Evolutionary conservation across 2,888 invertebrate species (phyloP).

Genomic region (Agrilus cyanescens): DNA sequence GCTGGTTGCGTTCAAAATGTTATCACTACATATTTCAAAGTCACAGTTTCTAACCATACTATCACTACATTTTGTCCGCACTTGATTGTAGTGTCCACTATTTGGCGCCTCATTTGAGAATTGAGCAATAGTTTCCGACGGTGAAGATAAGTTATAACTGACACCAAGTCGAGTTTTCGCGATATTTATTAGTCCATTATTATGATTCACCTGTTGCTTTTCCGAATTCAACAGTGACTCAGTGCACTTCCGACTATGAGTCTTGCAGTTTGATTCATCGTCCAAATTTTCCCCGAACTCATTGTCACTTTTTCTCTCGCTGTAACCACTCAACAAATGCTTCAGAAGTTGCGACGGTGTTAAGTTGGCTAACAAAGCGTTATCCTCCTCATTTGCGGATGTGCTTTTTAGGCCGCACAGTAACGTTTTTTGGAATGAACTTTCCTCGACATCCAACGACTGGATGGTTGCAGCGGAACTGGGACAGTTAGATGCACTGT

Average conservation of each 20-base stretch:
- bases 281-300: slow-evolving; percentile 5
- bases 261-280: slow-evolving; percentile 2
- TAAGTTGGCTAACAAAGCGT: slow-evolving; percentile 19
- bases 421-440: too few species aligned
- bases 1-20: slow-evolving; percentile 6
- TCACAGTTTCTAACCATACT: slow-evolving; percentile 7
- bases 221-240: background rate
- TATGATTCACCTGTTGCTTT: too few species aligned
- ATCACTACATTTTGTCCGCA: slow-evolving; percentile 3
- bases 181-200: too few species aligned
- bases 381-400: slow-evolving; percentile 6
- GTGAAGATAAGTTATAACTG: too few species aligned
- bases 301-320: slow-evolving; percentile 2
- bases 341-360: slow-evolving; percentile 23
- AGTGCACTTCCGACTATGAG: background rate
- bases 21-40: slow-evolving; percentile 7
- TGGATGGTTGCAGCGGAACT: too few species aligned
- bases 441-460: too few species aligned
- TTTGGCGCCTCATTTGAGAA: background rate
- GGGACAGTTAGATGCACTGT: too few species aligned
- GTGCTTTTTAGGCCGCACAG: too few species aligned
- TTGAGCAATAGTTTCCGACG: too few species aligned
- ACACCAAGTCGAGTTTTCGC: too few species aligned
- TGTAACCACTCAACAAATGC: slow-evolving; percentile 18
- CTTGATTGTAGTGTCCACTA: background rate